These are phyloP conservation scores for Zaprionus taronus DNA, from an alignment of 1,140 invertebrate genomes.

Conservation along the genomic window DNA sequence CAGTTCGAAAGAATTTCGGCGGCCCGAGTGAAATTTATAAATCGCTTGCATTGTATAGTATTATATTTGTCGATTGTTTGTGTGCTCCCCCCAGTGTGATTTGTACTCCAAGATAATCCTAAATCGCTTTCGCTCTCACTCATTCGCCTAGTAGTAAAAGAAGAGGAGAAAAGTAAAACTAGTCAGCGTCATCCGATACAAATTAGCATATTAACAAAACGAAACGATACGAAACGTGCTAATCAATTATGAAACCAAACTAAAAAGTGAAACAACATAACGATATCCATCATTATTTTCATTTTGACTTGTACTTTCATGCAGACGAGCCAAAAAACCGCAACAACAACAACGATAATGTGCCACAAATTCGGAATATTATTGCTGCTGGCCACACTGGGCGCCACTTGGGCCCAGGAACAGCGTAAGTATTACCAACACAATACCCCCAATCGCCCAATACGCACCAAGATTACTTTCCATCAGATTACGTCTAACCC, in stretches of 20 bases:
- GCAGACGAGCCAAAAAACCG: slow-evolving; percentile 32
- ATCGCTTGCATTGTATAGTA: neutral
- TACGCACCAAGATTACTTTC: slow-evolving; percentile 44
- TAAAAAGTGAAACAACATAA: slow-evolving; percentile 67
- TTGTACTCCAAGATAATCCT: slow-evolving; percentile 6
- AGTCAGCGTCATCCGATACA: slow-evolving; percentile 57
- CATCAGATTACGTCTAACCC: slow-evolving; percentile 41
- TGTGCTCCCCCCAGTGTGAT: neutral
- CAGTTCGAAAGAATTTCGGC: slow-evolving; percentile 60
- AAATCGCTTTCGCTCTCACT: slow-evolving; percentile 7
- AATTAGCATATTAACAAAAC: slow-evolving; percentile 62
- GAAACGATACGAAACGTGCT: slow-evolving; percentile 56
- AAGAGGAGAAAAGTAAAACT: slow-evolving; percentile 5
- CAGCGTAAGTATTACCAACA: slow-evolving; percentile 64
- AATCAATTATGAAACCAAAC: slow-evolving; percentile 77
- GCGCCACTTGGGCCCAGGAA: slow-evolving; percentile 57
- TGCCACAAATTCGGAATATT: slow-evolving; percentile 57
- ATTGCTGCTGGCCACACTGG: slow-evolving; percentile 55
- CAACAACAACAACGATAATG: slow-evolving; percentile 44
- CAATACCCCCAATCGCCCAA: slow-evolving; percentile 4
- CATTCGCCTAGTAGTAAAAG: neutral
- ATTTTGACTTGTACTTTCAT: slow-evolving; percentile 75
- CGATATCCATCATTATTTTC: slow-evolving; percentile 29
- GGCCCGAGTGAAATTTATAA: slow-evolving; percentile 45
- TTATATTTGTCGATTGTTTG: slow-evolving; percentile 25